Percentiles rank a stretch among this genome's conserved stretches.
Conservation (phyloP, 2,888 invertebrate genomes). For the Sphaerophoria taeniata region DNA sequence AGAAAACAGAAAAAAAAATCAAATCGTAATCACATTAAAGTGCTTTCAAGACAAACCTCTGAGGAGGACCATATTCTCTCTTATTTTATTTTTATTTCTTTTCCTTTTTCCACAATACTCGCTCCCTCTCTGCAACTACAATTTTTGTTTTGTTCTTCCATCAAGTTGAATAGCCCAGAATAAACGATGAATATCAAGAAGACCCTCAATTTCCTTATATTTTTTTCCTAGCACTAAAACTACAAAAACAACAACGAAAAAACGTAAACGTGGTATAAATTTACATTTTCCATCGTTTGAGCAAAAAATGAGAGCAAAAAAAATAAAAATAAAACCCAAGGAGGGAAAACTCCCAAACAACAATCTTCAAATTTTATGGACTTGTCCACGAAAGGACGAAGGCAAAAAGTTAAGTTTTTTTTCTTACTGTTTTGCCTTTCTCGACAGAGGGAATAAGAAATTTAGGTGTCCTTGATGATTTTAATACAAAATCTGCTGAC, state of each 20-base stretch:
- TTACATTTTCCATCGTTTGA: conserved; percentile 27
- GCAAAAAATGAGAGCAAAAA: conserved; percentile 8
- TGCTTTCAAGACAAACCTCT: conserved; percentile 41
- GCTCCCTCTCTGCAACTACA: too few species aligned
- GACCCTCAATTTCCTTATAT: conserved; percentile 21
- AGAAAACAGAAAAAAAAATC: conserved; percentile 8
- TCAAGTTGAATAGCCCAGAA: conserved; percentile 23
- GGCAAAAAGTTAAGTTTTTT: conserved; percentile 36
- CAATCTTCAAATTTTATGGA: conserved; percentile 38
- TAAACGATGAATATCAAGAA: conserved; percentile 44
- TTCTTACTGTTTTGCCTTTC: background rate
- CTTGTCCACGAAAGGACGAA: conserved; percentile 45
- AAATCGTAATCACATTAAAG: conserved; percentile 60
- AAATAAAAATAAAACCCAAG: conserved; percentile 1
- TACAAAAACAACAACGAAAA: background rate
- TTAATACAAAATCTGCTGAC: conserved; percentile 42
- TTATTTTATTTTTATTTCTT: conserved; percentile 2
- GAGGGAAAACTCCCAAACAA: conserved; percentile 8
- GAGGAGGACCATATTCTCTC: conserved; percentile 13
- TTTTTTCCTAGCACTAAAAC: conserved; percentile 15
- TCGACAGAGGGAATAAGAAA: conserved; percentile 21
- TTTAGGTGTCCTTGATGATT: conserved; percentile 54
- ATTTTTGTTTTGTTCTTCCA: background rate
- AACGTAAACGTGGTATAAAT: conserved; percentile 16
- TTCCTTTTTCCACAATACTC: background rate